Evolutionary conservation across 2,797 vertebrate species (phyloP).

Genomic region (Schizothorax lantsangensis): DNA sequence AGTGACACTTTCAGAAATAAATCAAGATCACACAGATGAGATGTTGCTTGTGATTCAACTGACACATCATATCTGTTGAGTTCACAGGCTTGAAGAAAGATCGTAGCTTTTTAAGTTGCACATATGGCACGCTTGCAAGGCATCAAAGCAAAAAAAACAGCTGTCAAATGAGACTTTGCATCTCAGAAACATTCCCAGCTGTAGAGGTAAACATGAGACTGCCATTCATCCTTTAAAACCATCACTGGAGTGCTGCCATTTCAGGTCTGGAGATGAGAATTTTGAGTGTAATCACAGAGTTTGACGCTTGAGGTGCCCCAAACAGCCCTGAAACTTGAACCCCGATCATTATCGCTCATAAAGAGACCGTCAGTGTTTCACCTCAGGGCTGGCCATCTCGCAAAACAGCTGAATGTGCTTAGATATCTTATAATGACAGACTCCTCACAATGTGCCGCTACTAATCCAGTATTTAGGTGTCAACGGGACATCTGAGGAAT

Average conservation of each 20-base stretch:
- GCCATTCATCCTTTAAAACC: background rate
- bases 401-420: constrained; percentile 27
- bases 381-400: background rate
- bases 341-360: constrained; percentile 21
- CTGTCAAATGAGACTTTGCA: constrained; percentile 1
- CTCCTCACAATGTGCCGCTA: background rate
- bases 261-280: background rate
- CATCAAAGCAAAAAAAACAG: constrained; percentile 26
- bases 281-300: background rate
- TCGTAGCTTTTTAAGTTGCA: background rate
- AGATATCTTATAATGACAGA: constrained; percentile 35
- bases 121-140: background rate
- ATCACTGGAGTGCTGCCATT: background rate
- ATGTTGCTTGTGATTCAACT: constrained; percentile 14
- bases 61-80: background rate
- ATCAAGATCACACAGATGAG: constrained; percentile 26
- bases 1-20: constrained; percentile 9
- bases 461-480: constrained; percentile 34
- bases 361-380: background rate
- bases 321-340: constrained; percentile 2
- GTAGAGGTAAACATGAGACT: constrained; percentile 10
- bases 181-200: constrained; percentile 11
- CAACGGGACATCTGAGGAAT: constrained; percentile 29
- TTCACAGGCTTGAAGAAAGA: background rate
- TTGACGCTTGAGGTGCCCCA: background rate